Base-by-base conservation (phyloP, 2,113 vertebrate species). In the Poecilia latipinna region DNA sequence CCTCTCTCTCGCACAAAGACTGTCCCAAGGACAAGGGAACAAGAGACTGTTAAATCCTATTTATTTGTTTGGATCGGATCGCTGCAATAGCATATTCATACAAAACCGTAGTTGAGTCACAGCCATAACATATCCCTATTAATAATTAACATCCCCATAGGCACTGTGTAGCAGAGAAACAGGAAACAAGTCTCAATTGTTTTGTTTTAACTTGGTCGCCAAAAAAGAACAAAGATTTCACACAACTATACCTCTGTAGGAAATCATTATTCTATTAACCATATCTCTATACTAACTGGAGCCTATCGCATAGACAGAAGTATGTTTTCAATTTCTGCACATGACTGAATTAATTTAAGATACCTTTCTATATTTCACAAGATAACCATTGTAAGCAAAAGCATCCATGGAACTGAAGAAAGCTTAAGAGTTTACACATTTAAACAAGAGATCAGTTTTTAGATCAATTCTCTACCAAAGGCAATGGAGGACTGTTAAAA, bases 21-120 rank as follows among this genome's bases (percentile, higher is more conserved):
- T 72, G 60, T 44, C 62, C 37, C 39, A 63, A 44, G 54, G 60
- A 67, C 62, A 29, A 51, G 57, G 54, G 35, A 60, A 60, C 37
- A 37, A 72, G 44, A 61, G 65, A 65, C 75, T 70, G 61, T n/a
- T 75, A 68, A 68, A 60, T 68, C 29, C 74, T 78, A 11, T 44
- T 70, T 39, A 33, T 31, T 63, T 68, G 63, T 70, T 74, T 11
- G 5, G 11, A 74, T 61, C 32, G 68, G 31, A 13, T 68, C 15
- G 3, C 26, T 1, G 17, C 75, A 0, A 44, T 15, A 42, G 12
- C 0, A 29, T 71, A n/a, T 33, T 54, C 4, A 22, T 22, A 37
- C 65, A 42, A 66, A 12, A 65, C 39, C 10, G 4, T n/a, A 42
- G n/a, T 8, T 28, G 29, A 12, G 10, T 33, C 44, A 68, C 26